These are phyloP conservation scores for Daubentonia madagascariensis DNA, from an alignment of 2,113 vertebrate genomes.

Conservation along the genomic window DNA sequence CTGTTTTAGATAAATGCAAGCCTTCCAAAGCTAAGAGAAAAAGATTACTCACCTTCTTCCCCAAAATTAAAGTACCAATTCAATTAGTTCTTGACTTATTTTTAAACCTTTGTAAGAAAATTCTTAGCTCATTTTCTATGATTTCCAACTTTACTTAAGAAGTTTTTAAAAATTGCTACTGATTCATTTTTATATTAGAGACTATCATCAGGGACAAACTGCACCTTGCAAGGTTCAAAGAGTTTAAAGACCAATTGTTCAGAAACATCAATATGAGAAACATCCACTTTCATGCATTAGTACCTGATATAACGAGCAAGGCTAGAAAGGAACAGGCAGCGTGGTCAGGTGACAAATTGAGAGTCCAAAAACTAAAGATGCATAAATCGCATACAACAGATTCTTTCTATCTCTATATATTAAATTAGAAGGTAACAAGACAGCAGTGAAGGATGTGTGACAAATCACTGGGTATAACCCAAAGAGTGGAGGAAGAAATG, in stretches of 20 bases:
- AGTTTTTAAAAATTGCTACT: neutral
- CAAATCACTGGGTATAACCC: conserved; percentile 41
- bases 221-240: conserved; percentile 16
- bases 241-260: conserved; percentile 59
- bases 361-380: conserved; percentile 60
- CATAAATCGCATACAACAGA: conserved; percentile 62
- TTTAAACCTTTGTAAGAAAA: neutral
- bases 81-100: neutral
- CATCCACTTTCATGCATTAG: conserved; percentile 40
- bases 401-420: conserved; percentile 62
- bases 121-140: neutral
- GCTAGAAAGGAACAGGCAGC: conserved; percentile 40
- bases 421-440: conserved; percentile 75
- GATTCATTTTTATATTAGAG: conserved; percentile 18
- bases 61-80: neutral
- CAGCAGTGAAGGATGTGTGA: conserved; percentile 65
- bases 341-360: conserved; percentile 53
- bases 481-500: conserved; percentile 25
- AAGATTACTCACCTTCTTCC: neutral
- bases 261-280: conserved; percentile 59
- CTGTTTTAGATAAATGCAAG: neutral
- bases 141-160: conserved; percentile 11
- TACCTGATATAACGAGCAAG: conserved; percentile 62
- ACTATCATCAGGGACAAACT: neutral
- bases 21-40: neutral